phyloP scores from a whole-genome alignment of 2,797 vertebrate species.

The Sebastolobus altivelis region DNA sequence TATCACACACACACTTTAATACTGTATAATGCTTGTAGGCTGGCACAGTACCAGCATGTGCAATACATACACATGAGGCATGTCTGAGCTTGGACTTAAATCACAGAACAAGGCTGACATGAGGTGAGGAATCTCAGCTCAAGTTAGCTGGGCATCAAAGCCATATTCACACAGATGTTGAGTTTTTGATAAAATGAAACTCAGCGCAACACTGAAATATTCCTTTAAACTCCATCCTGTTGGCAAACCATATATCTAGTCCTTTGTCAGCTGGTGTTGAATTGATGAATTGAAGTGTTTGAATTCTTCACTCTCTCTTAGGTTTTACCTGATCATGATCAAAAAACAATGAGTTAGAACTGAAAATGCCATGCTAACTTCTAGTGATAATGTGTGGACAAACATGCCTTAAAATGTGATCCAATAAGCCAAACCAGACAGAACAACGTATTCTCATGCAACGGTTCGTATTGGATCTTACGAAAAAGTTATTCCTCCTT shows the following conservation, averaged over 20 bases:
- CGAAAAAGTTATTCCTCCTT: no score
- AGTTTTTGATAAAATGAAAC: conserved; percentile 7
- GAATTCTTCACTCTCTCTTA: not conserved
- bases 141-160: not conserved
- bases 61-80: conserved; percentile 17
- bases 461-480: no score
- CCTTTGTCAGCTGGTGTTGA: not conserved
- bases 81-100: conserved; percentile 44
- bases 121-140: conserved; percentile 38
- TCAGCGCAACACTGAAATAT: not conserved
- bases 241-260: not conserved
- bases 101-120: conserved; percentile 40
- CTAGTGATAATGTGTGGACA: not conserved
- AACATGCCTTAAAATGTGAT: not conserved
- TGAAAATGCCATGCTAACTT: no score
- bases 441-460: no score
- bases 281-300: no score
- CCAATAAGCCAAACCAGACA: not conserved
- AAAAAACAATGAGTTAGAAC: not conserved
- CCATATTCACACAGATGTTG: conserved; percentile 13
- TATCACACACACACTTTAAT: not conserved
- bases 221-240: not conserved
- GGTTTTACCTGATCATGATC: not conserved
- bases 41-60: conserved; percentile 31
- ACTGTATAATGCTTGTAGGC: not conserved